Evolutionary conservation across 2,888 invertebrate genomes (phyloP).

Genomic region (Caenorhabditis sp.): DNA sequence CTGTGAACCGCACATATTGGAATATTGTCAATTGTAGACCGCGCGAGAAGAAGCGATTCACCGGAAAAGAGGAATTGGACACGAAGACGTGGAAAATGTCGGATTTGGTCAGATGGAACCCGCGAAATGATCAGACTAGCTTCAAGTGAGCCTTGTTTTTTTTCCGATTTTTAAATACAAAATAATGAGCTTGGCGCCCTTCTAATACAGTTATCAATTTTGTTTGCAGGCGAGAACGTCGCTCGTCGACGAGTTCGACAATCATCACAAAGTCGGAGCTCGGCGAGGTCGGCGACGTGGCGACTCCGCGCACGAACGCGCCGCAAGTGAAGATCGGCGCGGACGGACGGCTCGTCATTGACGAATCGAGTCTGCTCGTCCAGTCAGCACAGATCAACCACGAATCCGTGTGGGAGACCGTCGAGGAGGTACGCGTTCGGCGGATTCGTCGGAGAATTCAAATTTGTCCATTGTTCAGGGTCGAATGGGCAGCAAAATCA

Average conservation of each 20-base stretch:
- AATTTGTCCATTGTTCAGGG: slow-evolving; percentile 58
- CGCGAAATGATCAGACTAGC: slow-evolving; percentile 67
- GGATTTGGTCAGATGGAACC: slow-evolving; percentile 73
- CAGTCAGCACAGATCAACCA: slow-evolving; percentile 54
- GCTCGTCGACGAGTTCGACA: slow-evolving; percentile 43
- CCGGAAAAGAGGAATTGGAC: slow-evolving; percentile 63
- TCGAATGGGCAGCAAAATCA: slow-evolving; percentile 64
- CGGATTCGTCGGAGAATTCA: too few relatives aligned
- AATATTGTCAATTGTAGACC: neutral
- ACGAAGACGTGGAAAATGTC: slow-evolving; percentile 68
- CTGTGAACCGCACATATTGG: neutral
- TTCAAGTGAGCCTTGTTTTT: slow-evolving; percentile 52
- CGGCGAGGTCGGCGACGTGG: slow-evolving; percentile 5
- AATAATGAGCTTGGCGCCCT: too few relatives aligned
- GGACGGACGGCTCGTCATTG: slow-evolving; percentile 70
- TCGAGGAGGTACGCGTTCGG: slow-evolving; percentile 70
- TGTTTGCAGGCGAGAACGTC: slow-evolving; percentile 39
- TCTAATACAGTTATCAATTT: too few relatives aligned
- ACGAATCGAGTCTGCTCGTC: slow-evolving; percentile 71
- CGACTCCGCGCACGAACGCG: slow-evolving; percentile 28
- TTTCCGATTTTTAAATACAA: too few relatives aligned
- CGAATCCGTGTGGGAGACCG: slow-evolving; percentile 68
- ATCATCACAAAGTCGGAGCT: slow-evolving; percentile 43
- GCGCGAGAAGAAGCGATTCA: slow-evolving; percentile 47
- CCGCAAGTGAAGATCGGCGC: slow-evolving; percentile 72